Evolutionary conservation across 2,113 vertebrate species (phyloP).

Genomic region (Piprites chloris): DNA sequence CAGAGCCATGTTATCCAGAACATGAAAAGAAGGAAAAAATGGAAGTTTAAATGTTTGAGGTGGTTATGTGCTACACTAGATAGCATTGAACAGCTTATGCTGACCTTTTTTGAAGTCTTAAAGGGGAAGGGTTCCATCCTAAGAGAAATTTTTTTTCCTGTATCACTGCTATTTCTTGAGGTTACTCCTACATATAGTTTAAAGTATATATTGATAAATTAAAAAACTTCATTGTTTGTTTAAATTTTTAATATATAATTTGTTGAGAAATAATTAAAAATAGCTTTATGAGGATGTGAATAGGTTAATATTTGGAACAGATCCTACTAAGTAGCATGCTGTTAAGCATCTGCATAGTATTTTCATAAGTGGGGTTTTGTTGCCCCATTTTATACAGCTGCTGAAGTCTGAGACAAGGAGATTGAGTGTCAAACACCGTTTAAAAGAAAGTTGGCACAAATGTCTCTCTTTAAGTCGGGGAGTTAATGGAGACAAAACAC

Average conservation of each 20-base stretch:
- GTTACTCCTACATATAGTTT: not conserved
- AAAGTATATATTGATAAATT: not conserved
- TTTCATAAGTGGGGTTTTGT: not conserved
- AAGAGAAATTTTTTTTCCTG: not conserved
- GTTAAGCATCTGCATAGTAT: not conserved
- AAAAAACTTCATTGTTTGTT: not conserved
- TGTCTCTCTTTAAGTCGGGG: not conserved
- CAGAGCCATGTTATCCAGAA: not conserved
- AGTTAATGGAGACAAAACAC: not conserved
- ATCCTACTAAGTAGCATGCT: not conserved
- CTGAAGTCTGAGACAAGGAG: not conserved
- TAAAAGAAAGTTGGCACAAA: not conserved
- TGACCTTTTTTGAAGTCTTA: not conserved
- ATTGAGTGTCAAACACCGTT: not conserved
- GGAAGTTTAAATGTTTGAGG: not conserved
- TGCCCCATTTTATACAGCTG: not conserved
- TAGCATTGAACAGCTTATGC: not conserved
- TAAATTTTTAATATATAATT: not conserved
- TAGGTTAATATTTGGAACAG: not conserved
- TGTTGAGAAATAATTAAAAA: not conserved
- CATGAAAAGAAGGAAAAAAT: not conserved
- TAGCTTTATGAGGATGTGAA: accelerated
- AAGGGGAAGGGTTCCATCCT: not conserved
- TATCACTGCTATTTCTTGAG: not conserved
- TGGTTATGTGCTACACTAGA: not conserved